phyloP scores from a whole-genome alignment of 2,113 vertebrate species.

The Campylomormyrus numenius region DNA sequence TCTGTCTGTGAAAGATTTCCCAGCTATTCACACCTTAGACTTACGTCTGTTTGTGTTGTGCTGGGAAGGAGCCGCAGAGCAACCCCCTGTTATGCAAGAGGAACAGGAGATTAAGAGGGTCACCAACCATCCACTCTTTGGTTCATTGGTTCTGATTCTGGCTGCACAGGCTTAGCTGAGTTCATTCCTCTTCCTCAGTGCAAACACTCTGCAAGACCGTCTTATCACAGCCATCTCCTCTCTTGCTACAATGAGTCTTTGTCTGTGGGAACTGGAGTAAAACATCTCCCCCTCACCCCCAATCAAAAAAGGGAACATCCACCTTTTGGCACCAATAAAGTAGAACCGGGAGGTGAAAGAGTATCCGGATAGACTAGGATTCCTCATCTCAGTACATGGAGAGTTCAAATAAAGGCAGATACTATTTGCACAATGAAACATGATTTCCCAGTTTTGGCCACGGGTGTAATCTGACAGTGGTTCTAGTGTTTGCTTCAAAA shows the following conservation, averaged over 20 bases:
- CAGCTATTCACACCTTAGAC: not conserved
- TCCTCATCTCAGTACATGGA: slow-evolving; percentile 48
- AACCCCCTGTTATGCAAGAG: slow-evolving; percentile 56
- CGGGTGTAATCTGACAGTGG: slow-evolving; percentile 47
- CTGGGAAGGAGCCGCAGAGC: slow-evolving; percentile 53
- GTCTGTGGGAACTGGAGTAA: slow-evolving; percentile 28
- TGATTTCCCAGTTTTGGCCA: slow-evolving; percentile 47
- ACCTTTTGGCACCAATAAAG: not conserved
- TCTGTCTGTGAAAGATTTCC: not conserved
- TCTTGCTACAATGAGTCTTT: slow-evolving; percentile 18
- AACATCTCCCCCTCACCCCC: not conserved
- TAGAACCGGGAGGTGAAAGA: slow-evolving; percentile 4
- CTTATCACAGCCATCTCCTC: slow-evolving; percentile 17
- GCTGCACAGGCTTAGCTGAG: not conserved
- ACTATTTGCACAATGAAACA: slow-evolving; percentile 44
- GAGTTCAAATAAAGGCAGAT: slow-evolving; percentile 53
- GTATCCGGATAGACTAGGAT: slow-evolving; percentile 13
- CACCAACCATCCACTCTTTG: slow-evolving; percentile 38
- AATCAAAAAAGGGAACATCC: slow-evolving; percentile 17
- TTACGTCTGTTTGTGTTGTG: slow-evolving; percentile 39
- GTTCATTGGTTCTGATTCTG: not conserved
- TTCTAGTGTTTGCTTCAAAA: slow-evolving; percentile 44
- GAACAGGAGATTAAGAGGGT: slow-evolving; percentile 48
- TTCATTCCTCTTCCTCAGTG: not conserved
- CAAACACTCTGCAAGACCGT: not conserved